phyloP scores from a whole-genome alignment of 2,113 vertebrate species.

The Plectropomus leopardus region DNA sequence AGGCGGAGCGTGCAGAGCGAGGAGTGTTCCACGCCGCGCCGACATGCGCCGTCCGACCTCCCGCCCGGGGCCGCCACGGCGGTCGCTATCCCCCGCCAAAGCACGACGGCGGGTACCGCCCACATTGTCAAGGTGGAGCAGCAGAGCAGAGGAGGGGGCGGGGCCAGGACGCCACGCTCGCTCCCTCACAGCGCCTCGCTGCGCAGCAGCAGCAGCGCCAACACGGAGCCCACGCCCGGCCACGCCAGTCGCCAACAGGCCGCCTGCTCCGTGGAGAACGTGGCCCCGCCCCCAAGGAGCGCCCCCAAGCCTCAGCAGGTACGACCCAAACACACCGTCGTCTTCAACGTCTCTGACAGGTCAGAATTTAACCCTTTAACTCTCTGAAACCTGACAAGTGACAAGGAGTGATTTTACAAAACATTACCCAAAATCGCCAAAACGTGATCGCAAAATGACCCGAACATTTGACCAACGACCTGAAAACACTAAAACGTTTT shows the following conservation, averaged over 20 bases:
- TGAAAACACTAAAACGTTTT: no score
- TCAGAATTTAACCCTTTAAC: no score
- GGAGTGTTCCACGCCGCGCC: constrained; percentile 77
- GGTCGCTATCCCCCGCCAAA: constrained; percentile 89
- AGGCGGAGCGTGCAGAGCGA: constrained; percentile 88
- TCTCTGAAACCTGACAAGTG: no score
- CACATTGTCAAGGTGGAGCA: constrained; percentile 92
- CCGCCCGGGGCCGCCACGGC: constrained; percentile 76
- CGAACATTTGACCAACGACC: no score
- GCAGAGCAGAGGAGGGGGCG: constrained; percentile 79
- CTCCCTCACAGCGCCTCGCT: constrained; percentile 88
- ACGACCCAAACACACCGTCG: not conserved
- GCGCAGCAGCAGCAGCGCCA: constrained; percentile 89
- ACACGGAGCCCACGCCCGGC: constrained; percentile 65
- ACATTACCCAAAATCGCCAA: no score
- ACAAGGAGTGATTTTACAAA: no score
- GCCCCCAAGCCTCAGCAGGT: constrained; percentile 85
- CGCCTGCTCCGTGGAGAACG: constrained; percentile 87
- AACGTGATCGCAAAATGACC: no score
- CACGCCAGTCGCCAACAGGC: constrained; percentile 85
- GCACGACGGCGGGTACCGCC: constrained; percentile 88
- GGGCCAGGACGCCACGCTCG: constrained; percentile 82
- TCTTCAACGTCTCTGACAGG: no score
- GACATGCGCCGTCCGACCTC: constrained; percentile 51
- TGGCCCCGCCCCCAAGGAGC: constrained; percentile 86